Percentiles rank a stretch among this genome's conserved stretches.
phyloP scores from a whole-genome alignment of 2,113 vertebrate species.

The Colius striatus region DNA sequence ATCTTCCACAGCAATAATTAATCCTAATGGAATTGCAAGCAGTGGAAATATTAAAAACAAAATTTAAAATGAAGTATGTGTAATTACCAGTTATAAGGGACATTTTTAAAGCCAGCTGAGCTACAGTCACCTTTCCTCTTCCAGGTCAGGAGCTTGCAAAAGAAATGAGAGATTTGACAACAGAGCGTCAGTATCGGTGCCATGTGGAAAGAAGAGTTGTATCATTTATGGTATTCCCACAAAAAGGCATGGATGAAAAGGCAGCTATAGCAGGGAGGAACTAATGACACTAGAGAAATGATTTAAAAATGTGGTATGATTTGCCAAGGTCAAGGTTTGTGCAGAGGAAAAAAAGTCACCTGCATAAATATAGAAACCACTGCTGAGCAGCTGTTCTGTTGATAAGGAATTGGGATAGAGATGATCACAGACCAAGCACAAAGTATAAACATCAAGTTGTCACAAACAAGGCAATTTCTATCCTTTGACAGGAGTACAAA shows the following conservation, averaged over 20 bases:
- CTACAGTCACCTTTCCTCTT: background rate
- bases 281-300: background rate
- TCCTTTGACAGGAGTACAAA: background rate
- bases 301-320: slow-evolving; percentile 4
- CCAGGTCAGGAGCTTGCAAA: background rate
- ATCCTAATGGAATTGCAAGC: background rate
- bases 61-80: background rate
- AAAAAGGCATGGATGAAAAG: background rate
- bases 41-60: background rate
- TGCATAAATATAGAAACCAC: slow-evolving; percentile 32
- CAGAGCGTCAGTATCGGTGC: background rate
- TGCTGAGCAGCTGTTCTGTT: slow-evolving; percentile 18
- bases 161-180: background rate
- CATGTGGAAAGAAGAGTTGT: background rate
- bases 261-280: background rate
- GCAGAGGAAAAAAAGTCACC: slow-evolving; percentile 10
- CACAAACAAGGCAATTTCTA: background rate
- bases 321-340: slow-evolving; percentile 20
- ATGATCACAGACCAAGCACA: background rate
- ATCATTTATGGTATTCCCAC: background rate
- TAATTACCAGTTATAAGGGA: background rate
- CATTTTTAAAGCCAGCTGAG: background rate
- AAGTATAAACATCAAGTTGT: background rate
- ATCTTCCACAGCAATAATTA: background rate
- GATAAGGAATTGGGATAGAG: background rate